Conservation (phyloP, 2,113 vertebrate species). For the Monopterus albus region DNA sequence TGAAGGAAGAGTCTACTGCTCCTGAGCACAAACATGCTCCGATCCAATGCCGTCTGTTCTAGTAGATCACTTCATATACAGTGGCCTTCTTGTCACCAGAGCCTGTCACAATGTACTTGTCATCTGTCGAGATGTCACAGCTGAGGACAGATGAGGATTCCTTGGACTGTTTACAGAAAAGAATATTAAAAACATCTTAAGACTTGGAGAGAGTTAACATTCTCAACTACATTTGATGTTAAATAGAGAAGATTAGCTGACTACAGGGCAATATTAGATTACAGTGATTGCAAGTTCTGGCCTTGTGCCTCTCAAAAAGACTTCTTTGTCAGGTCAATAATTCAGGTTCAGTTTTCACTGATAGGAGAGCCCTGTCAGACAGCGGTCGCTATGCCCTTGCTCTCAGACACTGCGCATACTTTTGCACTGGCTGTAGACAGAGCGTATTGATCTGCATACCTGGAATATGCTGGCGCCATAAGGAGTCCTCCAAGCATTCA, state of each 20-base stretch:
- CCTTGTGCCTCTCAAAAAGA: slow-evolving; percentile 51
- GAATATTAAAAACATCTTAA: slow-evolving; percentile 39
- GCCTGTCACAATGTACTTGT: slow-evolving; percentile 98
- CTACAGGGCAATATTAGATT: slow-evolving; percentile 60
- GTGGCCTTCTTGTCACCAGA: slow-evolving; percentile 99
- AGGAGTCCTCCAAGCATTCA: slow-evolving; percentile 98
- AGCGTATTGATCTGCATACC: slow-evolving; percentile 84
- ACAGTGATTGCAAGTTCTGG: slow-evolving; percentile 53
- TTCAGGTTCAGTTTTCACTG: slow-evolving; percentile 78
- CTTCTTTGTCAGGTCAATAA: slow-evolving; percentile 73
- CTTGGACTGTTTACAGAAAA: slow-evolving; percentile 86
- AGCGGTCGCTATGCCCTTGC: slow-evolving; percentile 77
- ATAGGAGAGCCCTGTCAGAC: slow-evolving; percentile 72
- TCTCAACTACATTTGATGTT: slow-evolving; percentile 38
- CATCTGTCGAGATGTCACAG: slow-evolving; percentile 96
- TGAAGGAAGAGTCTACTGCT: slow-evolving; percentile 65
- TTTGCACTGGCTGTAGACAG: slow-evolving; percentile 72
- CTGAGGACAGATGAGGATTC: slow-evolving; percentile 97
- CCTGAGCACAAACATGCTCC: slow-evolving; percentile 62
- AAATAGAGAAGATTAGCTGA: slow-evolving; percentile 58
- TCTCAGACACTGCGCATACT: slow-evolving; percentile 52
- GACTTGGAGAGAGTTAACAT: slow-evolving; percentile 26
- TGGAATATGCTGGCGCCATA: slow-evolving; percentile 99
- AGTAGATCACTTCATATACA: slow-evolving; percentile 98
- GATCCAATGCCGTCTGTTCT: slow-evolving; percentile 62